These are phyloP conservation scores for Aplochiton taeniatus DNA, from an alignment of 2,797 vertebrate genomes.

Conservation along the genomic window DNA sequence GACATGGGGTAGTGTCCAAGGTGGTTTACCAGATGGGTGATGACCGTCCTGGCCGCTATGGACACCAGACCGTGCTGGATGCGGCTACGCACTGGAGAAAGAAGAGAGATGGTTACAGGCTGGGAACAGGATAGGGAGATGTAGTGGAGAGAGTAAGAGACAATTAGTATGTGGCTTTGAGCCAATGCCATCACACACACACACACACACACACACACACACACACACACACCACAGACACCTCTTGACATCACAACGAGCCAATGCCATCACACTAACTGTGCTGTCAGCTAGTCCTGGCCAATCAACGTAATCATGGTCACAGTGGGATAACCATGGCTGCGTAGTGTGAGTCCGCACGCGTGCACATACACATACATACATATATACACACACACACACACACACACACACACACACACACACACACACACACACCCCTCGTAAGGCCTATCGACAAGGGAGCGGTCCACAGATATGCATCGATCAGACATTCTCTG, in stretches of 20 bases:
- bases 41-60: conserved; percentile 93
- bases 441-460: neutral
- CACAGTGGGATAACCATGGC: conserved; percentile 5
- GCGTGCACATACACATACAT: conserved; percentile 2
- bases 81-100: conserved; percentile 86
- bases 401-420: neutral
- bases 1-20: conserved; percentile 98
- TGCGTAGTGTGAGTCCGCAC: neutral
- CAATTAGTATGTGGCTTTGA: neutral
- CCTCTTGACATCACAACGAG: conserved; percentile 51
- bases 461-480: too few relatives aligned
- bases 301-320: conserved; percentile 63
- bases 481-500: neutral
- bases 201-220: conserved; percentile 1
- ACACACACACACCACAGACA: neutral
- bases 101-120: conserved; percentile 16
- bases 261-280: conserved; percentile 70
- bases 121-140: neutral
- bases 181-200: neutral
- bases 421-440: conserved; percentile 16
- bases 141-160: conserved; percentile 5
- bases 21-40: conserved; percentile 96
- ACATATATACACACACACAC: conserved; percentile 7
- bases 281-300: conserved; percentile 59
- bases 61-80: conserved; percentile 97